Conservation (phyloP, 2,113 vertebrate species). For the Amblyopsis rosae region DNA sequence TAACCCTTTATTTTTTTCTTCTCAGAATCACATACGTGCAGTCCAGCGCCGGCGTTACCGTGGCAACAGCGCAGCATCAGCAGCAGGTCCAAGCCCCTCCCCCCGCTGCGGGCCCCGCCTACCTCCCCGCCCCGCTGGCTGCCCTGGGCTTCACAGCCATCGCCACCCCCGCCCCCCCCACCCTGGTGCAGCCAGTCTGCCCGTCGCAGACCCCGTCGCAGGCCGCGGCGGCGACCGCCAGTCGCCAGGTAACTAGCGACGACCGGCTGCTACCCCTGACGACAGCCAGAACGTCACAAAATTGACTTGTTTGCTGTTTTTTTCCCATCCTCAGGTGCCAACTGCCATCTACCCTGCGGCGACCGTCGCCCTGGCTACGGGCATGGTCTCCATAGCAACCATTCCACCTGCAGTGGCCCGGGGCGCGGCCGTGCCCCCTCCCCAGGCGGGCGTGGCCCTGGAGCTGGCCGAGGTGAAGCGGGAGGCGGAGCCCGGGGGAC, state of each 20-base stretch:
- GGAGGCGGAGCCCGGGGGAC: slow-evolving; percentile 41
- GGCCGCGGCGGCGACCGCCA: slow-evolving; percentile 45
- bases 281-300: no score
- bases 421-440: slow-evolving; percentile 26
- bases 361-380: slow-evolving; percentile 70
- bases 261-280: no score
- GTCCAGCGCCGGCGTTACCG: slow-evolving; percentile 75
- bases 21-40: slow-evolving; percentile 89
- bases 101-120: slow-evolving; percentile 57
- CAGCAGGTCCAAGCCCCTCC: slow-evolving; percentile 66
- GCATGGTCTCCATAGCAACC: slow-evolving; percentile 75
- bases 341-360: slow-evolving; percentile 83
- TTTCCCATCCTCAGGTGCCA: slow-evolving; percentile 71
- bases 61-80: slow-evolving; percentile 60
- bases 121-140: slow-evolving; percentile 70
- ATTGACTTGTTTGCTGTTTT: background rate
- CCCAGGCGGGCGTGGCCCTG: slow-evolving; percentile 12
- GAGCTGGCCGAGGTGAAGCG: slow-evolving; percentile 29
- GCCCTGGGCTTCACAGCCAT: slow-evolving; percentile 85
- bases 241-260: slow-evolving; percentile 53
- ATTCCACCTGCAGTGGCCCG: slow-evolving; percentile 70
- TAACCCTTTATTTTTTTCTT: slow-evolving; percentile 4
- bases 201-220: slow-evolving; percentile 72
- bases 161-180: slow-evolving; percentile 75
- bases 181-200: slow-evolving; percentile 84